These are phyloP conservation scores for Trinorchestia longiramus DNA, from an alignment of 1,140 invertebrate species.

Conservation along the genomic window DNA sequence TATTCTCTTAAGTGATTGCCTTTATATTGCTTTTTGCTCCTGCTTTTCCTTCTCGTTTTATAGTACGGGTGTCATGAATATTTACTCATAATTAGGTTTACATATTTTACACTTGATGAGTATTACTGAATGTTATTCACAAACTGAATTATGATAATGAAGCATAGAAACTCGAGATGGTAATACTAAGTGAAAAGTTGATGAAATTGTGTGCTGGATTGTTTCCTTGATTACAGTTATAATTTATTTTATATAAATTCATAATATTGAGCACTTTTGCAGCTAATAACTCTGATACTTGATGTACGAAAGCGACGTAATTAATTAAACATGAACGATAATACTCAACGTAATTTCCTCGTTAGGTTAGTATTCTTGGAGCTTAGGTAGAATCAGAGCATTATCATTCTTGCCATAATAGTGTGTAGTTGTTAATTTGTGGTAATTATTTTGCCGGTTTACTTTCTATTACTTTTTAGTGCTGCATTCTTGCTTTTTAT, in stretches of 20 bases:
- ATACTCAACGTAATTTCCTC: not conserved
- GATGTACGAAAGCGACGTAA: not conserved
- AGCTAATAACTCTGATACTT: not conserved
- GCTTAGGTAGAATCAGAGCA: not conserved
- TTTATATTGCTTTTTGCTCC: no score
- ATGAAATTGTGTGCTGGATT: no score
- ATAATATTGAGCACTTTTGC: not conserved
- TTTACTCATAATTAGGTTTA: no score
- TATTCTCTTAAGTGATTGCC: no score
- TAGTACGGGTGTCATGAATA: no score
- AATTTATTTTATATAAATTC: not conserved
- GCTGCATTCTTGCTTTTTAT: not conserved
- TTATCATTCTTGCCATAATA: not conserved
- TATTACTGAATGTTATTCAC: no score
- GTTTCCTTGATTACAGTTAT: not conserved
- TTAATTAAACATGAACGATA: not conserved
- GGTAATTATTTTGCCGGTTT: not conserved
- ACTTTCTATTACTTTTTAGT: not conserved
- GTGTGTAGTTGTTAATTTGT: not conserved
- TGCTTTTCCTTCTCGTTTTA: no score
- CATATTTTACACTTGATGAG: no score
- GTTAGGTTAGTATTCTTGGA: not conserved
- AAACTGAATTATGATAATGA: no score
- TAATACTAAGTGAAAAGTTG: no score
- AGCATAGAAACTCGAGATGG: no score